Percentiles rank a stretch among this genome's conserved stretches.
Evolutionary conservation across 2,888 invertebrate genomes (phyloP).

Genomic region (Ochropacha duplaris): DNA sequence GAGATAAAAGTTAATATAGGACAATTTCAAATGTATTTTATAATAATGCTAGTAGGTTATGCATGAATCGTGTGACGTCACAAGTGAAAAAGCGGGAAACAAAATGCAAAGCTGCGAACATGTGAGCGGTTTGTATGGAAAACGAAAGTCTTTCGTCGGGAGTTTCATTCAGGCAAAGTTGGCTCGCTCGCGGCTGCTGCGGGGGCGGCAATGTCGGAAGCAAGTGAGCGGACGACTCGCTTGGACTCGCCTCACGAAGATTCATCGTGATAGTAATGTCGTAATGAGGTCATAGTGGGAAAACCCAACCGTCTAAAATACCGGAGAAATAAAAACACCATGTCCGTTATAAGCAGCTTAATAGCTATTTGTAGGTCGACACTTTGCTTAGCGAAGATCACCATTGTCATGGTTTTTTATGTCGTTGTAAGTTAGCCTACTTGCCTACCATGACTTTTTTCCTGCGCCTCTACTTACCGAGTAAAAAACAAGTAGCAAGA

Average conservation of each 20-base stretch:
- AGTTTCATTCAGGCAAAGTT: constrained; percentile 80
- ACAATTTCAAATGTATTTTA: constrained; percentile 19
- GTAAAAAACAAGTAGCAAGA: background rate
- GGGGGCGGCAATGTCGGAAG: constrained; percentile 40
- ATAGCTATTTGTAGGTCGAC: background rate
- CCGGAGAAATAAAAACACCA: constrained; percentile 1
- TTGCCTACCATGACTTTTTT: background rate
- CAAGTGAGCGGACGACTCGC: constrained; percentile 12
- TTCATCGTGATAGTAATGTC: background rate
- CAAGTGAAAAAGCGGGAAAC: constrained; percentile 75
- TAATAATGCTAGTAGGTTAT: constrained; percentile 28
- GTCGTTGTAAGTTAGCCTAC: background rate
- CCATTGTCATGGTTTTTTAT: constrained; percentile 2
- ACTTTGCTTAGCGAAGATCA: background rate
- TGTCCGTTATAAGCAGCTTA: constrained; percentile 1
- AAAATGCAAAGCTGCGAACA: constrained; percentile 76
- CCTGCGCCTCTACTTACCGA: background rate
- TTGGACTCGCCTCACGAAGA: constrained; percentile 18
- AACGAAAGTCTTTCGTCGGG: constrained; percentile 76
- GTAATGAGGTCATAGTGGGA: background rate
- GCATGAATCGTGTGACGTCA: constrained; percentile 72
- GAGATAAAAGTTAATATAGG: background rate
- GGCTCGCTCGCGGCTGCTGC: constrained; percentile 58
- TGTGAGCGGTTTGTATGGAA: constrained; percentile 80
- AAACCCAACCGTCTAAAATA: constrained; percentile 1